Evolutionary conservation across 2,113 vertebrate species (phyloP), one percentile per base, ranked within the genome.

Genomic region (Aphyosemion australe): DNA sequence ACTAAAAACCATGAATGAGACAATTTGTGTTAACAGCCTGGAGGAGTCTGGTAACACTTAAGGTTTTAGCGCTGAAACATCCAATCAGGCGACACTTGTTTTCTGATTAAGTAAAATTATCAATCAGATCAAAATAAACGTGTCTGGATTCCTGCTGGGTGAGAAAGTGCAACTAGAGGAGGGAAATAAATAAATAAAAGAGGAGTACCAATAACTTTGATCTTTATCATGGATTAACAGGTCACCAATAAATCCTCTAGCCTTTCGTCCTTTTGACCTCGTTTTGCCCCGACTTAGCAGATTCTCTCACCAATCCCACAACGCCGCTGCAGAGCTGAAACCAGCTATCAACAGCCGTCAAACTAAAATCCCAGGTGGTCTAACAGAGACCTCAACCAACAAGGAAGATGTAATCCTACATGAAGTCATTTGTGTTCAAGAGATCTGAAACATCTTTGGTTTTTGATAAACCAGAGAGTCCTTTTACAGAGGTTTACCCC

Each of bases 191-290:
- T 26, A 26, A 26, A 26, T 26, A 26, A 26, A 26, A 2, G 65
- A 67, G 43, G 34, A 66, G 66, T 21, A 12, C 68, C 85, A 76
- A 50, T 80, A 80, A 32, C 46, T 90, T 88, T 92, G 83, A 90
- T 87, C 84, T 79, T 45, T 51, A 63, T 58, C 26, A 32, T 63
- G 77, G 76, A 79, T 72, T 72, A 84, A 76, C 7, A 49, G 66
- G 48, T 78, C 57, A 67, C 65, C 58, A 83, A 82, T 88, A 86
- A 89, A 88, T 87, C 76, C 60, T 26, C 13, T 11, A 59, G 74
- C 72, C 85, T 86, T 67, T 26, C 81, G 75, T 72, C 62, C 77
- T 83, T 68, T 46, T 85, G 88, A 90, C 88, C 88, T 45, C 32
- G 48, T 20, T 12, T 20, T 74, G 72, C 72, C 65, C 73, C 31